Evolutionary conservation across 2,113 vertebrate species (phyloP).

Genomic region (Syngnathus typhle): DNA sequence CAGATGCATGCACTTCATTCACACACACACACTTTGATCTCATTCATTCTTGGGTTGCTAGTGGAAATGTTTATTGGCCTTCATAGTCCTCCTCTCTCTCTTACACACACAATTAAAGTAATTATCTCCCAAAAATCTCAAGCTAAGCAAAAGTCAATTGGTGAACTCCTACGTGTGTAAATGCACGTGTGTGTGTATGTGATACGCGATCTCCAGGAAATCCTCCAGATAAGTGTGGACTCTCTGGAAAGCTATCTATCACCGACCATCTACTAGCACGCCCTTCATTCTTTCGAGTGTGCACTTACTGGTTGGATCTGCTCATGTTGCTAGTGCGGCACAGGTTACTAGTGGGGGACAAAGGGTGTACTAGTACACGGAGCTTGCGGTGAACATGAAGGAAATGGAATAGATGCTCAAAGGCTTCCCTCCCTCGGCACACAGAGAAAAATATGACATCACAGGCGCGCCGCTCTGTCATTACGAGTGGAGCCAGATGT

Average conservation of each 20-base stretch:
- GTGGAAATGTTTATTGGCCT: conserved; percentile 57
- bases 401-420: no score
- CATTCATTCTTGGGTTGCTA: conserved; percentile 39
- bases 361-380: not conserved
- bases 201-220: not conserved
- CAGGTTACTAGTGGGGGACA: not conserved
- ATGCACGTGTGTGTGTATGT: not conserved
- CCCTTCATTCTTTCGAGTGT: no score
- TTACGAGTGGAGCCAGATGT: conserved; percentile 48
- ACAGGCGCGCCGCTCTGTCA: conserved; percentile 30
- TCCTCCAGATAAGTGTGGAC: conserved; percentile 1
- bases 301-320: no score
- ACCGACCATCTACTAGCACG: no score
- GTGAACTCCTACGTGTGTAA: not conserved
- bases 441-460: conserved; percentile 26
- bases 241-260: no score
- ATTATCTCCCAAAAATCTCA: conserved; percentile 38
- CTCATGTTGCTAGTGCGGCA: no score
- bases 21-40: conserved; percentile 53
- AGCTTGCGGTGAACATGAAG: no score
- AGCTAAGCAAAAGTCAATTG: conserved; percentile 17
- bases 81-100: conserved; percentile 28
- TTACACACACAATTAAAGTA: conserved; percentile 47
- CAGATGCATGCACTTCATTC: conserved; percentile 22
- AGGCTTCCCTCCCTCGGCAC: not conserved